Evolutionary conservation across 2,888 invertebrate genomes (phyloP).

Genomic region (Sesia bembeciformis): DNA sequence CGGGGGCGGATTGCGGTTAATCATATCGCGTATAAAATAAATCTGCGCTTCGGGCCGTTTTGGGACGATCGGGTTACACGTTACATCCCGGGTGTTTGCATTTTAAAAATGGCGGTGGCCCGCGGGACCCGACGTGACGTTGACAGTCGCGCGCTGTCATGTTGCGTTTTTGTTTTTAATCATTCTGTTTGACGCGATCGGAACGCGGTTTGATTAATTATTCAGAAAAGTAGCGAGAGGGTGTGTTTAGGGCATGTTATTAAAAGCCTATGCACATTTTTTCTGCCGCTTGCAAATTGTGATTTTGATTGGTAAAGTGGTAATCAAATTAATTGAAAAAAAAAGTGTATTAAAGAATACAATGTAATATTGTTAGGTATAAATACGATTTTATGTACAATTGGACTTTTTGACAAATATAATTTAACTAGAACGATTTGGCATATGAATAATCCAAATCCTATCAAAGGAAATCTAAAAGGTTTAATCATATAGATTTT

Average conservation of each 20-base stretch:
- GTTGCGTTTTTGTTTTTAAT: slow-evolving; percentile 32
- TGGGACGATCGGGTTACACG: slow-evolving; percentile 60
- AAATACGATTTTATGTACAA: no score
- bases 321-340: no score
- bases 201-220: slow-evolving; percentile 28
- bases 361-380: no score
- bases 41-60: slow-evolving; percentile 49
- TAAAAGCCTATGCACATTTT: no score
- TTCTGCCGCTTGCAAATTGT: no score
- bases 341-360: no score
- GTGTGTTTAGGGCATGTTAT: no score
- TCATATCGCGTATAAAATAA: slow-evolving; percentile 68
- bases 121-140: slow-evolving; percentile 54
- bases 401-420: no score
- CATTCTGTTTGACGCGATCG: slow-evolving; percentile 13
- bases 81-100: slow-evolving; percentile 63
- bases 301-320: no score
- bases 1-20: slow-evolving; percentile 55
- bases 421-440: no score
- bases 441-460: neutral
- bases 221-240: neutral
- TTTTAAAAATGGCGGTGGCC: slow-evolving; percentile 54
- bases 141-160: slow-evolving; percentile 55
- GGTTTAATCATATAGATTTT: neutral
- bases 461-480: neutral